These are phyloP conservation scores for Xerus inauris DNA, from an alignment of 2,113 vertebrate genomes.

Conservation along the genomic window DNA sequence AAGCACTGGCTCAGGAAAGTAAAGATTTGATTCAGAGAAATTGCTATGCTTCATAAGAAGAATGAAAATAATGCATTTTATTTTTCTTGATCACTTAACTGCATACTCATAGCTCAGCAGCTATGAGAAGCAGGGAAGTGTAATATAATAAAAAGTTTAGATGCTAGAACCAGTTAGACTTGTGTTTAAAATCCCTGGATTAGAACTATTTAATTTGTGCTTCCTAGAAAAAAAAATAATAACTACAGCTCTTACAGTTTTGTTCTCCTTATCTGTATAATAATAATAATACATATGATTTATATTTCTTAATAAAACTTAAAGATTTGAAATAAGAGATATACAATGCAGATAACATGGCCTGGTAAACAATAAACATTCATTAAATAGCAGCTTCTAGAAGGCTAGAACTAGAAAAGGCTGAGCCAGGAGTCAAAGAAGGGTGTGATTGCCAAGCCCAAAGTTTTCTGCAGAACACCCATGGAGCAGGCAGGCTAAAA, in stretches of 20 bases:
- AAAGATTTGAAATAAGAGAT: not conserved
- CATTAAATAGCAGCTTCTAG: not conserved
- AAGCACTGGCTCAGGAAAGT: constrained; percentile 47
- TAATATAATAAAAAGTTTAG: not conserved
- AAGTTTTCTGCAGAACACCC: not conserved
- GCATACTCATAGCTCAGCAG: not conserved
- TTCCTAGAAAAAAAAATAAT: not conserved
- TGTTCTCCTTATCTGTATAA: not conserved
- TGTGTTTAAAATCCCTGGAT: not conserved
- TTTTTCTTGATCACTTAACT: constrained; percentile 49
- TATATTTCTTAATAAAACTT: not conserved
- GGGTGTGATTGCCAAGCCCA: not conserved
- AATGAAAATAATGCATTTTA: constrained; percentile 42
- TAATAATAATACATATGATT: not conserved
- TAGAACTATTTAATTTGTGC: not conserved
- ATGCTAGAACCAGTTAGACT: not conserved
- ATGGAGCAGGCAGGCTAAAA: not conserved
- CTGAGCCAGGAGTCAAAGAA: not conserved
- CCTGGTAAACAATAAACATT: not conserved
- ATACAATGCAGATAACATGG: not conserved
- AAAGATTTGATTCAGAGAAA: constrained; percentile 74
- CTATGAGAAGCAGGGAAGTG: not conserved
- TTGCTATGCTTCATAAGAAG: constrained; percentile 34
- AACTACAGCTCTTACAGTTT: not conserved
- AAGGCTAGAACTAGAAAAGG: not conserved